Conservation (phyloP, 1,140 invertebrate genomes). For the Schlechtendalia chinensis region DNA sequence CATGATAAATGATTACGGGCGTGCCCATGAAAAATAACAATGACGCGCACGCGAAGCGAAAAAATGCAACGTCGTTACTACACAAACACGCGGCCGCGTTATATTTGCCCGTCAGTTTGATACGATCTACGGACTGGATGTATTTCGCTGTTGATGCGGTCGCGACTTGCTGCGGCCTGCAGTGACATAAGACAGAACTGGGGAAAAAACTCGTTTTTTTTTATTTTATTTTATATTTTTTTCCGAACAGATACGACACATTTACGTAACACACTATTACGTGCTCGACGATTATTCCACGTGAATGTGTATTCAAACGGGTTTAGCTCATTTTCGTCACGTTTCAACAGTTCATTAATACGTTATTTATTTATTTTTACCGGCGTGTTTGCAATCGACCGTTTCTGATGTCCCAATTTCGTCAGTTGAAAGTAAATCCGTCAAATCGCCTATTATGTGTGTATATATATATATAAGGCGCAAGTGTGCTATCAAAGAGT, state of each 20-base stretch:
- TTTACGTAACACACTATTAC: not conserved
- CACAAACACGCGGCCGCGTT: not conserved
- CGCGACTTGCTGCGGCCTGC: not conserved
- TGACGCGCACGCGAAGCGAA: not conserved
- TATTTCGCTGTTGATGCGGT: not conserved
- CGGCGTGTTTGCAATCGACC: no score
- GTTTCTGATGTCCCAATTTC: slow-evolving; percentile 22
- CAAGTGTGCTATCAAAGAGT: no score
- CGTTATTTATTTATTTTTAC: not conserved
- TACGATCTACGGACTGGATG: not conserved
- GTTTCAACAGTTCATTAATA: not conserved
- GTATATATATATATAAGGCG: no score
- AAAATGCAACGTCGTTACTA: not conserved
- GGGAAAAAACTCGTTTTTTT: slow-evolving; percentile 8
- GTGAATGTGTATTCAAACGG: slow-evolving; percentile 1
- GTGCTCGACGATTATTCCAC: not conserved
- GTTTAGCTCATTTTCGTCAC: slow-evolving; percentile 11
- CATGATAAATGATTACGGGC: not conserved
- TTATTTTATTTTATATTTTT: no score
- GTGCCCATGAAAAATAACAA: not conserved
- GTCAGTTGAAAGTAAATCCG: slow-evolving; percentile 11
- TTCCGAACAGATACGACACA: no score
- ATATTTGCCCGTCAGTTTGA: not conserved
- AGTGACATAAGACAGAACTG: not conserved
- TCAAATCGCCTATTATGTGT: no score